Evolutionary conservation across 2,797 vertebrate species (phyloP).

Genomic region (Malacoctenus gilli): DNA sequence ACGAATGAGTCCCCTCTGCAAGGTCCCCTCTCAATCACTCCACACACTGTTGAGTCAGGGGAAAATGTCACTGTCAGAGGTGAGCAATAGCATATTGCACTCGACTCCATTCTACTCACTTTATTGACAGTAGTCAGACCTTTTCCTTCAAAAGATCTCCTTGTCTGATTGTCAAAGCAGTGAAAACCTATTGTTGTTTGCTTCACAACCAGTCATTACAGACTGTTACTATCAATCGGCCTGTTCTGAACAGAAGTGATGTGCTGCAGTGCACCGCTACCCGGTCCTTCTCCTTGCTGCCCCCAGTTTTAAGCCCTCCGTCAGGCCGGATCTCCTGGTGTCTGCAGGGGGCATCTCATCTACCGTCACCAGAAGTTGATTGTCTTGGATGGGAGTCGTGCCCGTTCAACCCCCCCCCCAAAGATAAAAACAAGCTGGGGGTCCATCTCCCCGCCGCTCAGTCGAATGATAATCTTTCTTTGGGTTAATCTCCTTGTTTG

Average conservation of each 20-base stretch:
- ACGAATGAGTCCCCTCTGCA: too few relatives aligned
- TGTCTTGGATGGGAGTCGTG: conserved; percentile 58
- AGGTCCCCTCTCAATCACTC: too few relatives aligned
- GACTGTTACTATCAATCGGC: too few relatives aligned
- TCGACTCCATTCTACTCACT: too few relatives aligned
- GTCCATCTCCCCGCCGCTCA: conserved; percentile 58
- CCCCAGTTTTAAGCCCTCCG: conserved; percentile 41
- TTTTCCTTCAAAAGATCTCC: too few relatives aligned
- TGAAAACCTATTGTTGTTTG: too few relatives aligned
- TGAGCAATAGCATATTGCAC: too few relatives aligned
- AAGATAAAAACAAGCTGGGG: conserved; percentile 70
- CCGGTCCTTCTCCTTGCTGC: conserved; percentile 35
- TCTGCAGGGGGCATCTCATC: conserved; percentile 47
- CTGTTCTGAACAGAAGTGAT: conserved; percentile 18
- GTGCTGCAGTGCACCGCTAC: conserved; percentile 16
- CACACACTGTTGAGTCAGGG: too few relatives aligned
- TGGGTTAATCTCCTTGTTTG: conserved; percentile 75
- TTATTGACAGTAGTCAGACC: too few relatives aligned
- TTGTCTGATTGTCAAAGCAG: too few relatives aligned
- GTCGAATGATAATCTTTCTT: conserved; percentile 73
- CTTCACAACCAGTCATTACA: too few relatives aligned
- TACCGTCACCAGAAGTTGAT: conserved; percentile 51
- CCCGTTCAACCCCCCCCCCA: conserved; percentile 56
- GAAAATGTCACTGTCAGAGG: too few relatives aligned
- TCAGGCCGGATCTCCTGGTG: conserved; percentile 40